These are phyloP conservation scores for Fistularia commersonii DNA, from an alignment of 2,797 vertebrate genomes.

Conservation along the genomic window DNA sequence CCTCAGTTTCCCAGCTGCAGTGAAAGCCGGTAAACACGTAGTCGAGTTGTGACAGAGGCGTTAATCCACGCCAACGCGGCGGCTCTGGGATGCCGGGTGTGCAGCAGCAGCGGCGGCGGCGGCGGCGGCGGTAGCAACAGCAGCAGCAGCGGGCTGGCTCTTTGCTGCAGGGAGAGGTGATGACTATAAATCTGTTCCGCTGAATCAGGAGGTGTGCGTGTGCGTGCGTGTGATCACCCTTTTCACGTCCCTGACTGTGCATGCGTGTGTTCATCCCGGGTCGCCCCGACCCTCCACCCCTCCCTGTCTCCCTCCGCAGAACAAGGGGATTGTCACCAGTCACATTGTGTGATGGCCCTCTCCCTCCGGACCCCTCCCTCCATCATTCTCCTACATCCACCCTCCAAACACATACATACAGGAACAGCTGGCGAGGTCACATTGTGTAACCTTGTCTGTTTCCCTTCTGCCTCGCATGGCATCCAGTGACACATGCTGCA, in stretches of 20 bases:
- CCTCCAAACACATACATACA: conserved; percentile 35
- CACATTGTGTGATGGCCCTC: conserved; percentile 51
- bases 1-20: conserved; percentile 27
- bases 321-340: conserved; percentile 63
- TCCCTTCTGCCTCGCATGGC: conserved; percentile 20
- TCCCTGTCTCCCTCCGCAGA: conserved; percentile 47
- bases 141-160: conserved; percentile 2
- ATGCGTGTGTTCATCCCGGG: conserved; percentile 42
- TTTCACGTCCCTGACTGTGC: conserved; percentile 28
- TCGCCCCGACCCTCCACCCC: conserved; percentile 10
- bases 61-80: conserved; percentile 37
- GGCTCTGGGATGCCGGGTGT: conserved; percentile 36
- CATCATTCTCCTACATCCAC: conserved; percentile 20
- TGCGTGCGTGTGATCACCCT: conserved; percentile 24
- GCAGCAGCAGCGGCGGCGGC: conserved; percentile 20
- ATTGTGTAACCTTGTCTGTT: conserved; percentile 45
- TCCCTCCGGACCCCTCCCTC: conserved; percentile 36
- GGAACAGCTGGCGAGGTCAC: conserved; percentile 71
- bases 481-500: conserved; percentile 10
- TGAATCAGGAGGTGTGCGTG: conserved; percentile 60
- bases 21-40: conserved; percentile 21
- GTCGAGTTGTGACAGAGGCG: conserved; percentile 25
- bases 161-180: conserved; percentile 47
- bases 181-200: conserved; percentile 56
- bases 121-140: conserved; percentile 17